phyloP scores from a whole-genome alignment of 2,113 vertebrate species.

The Coptodon bakossiorum region DNA sequence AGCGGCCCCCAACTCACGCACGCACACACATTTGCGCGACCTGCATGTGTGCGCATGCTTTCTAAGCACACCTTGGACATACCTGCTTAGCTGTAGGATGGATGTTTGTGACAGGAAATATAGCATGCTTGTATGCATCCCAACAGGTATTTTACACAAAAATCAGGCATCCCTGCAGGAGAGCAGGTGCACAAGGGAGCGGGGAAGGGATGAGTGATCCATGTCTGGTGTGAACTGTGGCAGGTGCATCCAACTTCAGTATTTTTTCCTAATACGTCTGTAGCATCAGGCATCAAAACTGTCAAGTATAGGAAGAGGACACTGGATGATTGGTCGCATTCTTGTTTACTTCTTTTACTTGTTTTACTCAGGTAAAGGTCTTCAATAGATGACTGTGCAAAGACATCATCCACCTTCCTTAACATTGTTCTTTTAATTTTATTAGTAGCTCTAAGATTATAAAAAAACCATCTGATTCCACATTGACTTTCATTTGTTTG shows the following conservation, averaged over 20 bases:
- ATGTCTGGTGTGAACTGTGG: not conserved
- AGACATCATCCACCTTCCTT: not conserved
- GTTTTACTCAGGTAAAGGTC: not conserved
- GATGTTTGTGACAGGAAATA: constrained; percentile 38
- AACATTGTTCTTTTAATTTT: not conserved
- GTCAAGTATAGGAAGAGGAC: not conserved
- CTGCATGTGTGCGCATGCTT: not conserved
- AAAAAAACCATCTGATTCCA: not conserved
- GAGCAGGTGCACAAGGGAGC: not conserved
- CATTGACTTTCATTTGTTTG: not conserved
- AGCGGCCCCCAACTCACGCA: constrained; percentile 25
- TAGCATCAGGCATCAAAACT: not conserved
- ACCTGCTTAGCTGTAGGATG: constrained; percentile 39
- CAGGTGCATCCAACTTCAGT: not conserved
- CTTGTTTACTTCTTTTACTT: not conserved
- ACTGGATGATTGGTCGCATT: not conserved
- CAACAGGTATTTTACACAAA: constrained; percentile 33
- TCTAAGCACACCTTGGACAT: constrained; percentile 42
- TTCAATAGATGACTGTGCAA: not conserved
- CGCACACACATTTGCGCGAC: not conserved
- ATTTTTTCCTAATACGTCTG: not conserved
- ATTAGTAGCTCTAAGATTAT: not conserved
- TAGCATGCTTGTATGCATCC: constrained; percentile 20
- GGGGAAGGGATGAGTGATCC: not conserved
- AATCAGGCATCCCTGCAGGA: not conserved